A percentile compares a stretch with the other conserved stretches of the same genome.
These are phyloP conservation scores for Eidolon dupreanum DNA, from an alignment of 2,797 vertebrate genomes.

Conservation along the genomic window DNA sequence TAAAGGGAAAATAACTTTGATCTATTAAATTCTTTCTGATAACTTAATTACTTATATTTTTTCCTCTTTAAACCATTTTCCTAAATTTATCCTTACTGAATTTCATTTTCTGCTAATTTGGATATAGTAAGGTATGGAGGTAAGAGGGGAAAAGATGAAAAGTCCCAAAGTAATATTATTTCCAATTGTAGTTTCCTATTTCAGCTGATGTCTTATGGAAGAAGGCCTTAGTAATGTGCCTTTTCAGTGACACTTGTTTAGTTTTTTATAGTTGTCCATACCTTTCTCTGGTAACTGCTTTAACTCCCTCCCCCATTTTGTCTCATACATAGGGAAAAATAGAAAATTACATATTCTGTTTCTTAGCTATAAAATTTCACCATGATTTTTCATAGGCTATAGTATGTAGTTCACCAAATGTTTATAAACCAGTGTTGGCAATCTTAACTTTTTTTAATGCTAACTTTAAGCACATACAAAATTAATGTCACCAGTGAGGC, in stretches of 20 bases:
- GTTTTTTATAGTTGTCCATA: not conserved
- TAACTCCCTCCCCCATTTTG: not conserved
- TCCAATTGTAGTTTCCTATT: not conserved
- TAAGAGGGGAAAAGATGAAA: not conserved
- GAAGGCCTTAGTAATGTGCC: not conserved
- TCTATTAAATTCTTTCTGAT: not conserved
- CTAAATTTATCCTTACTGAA: not conserved
- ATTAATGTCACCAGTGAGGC: not conserved
- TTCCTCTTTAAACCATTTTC: not conserved
- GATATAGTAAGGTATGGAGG: not conserved
- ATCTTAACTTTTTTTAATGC: not conserved
- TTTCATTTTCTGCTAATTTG: conserved; percentile 15
- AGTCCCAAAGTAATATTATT: not conserved
- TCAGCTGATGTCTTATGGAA: not conserved
- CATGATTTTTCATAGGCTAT: not conserved
- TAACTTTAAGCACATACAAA: not conserved
- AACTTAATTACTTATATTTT: not conserved
- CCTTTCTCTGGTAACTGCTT: not conserved
- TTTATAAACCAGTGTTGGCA: not conserved
- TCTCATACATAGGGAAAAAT: not conserved
- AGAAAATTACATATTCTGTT: not conserved
- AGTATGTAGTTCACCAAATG: not conserved
- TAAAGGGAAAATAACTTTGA: not conserved
- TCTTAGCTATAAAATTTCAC: not conserved
- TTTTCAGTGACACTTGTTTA: conserved; percentile 18